Evolutionary conservation across 2,888 invertebrate genomes (phyloP), one percentile per base, ranked within the genome.

Genomic region (Platerodrilus igneus): DNA sequence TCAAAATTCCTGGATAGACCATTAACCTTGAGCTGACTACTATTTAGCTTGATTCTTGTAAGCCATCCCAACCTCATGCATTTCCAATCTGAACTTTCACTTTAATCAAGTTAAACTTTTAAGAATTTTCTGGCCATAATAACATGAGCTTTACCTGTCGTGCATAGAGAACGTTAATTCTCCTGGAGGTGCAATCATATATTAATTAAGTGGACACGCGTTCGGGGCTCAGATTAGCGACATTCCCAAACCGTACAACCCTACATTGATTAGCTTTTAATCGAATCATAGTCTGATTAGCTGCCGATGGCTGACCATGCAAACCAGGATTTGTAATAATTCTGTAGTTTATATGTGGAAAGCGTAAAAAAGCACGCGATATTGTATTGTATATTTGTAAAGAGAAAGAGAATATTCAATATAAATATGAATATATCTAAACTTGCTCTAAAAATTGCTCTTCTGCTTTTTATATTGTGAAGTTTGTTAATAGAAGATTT

Each of bases 151-250:
- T 45, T 34, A 22, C 37, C 31, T 44, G 45, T 40, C 34, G 49
- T 30, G 33, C 42, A 33, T 32, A 37, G 32, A 29, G 37, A 35
- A 39, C 40, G 43, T 45, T 44, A 53, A 56, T 52, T 51, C 49
- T 50, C 57, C 55, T 57, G 56, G 55, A 60, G 59, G 58, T 58
- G 55, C 59, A 60, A 62, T 61, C 60, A 59, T 56, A 58, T 59
- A 61, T 61, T 62, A 62, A 62, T 62, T 60, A 61, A 59, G 55
- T 55, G 57, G 58, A 59, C 59, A 59, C 56, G 58, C 47, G 56
- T 50, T 48, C 45, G 40, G 52, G 49, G 55, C 51, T 41, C 48
- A 53, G 58, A 55, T 58, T 58, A 56, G 51, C 50, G 51, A 46
- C 55, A 52, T 56, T 53, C 53, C 49, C 50, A 52, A 53, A 53